phyloP scores from a whole-genome alignment of 2,113 vertebrate genomes.

The Theristicus caerulescens region DNA sequence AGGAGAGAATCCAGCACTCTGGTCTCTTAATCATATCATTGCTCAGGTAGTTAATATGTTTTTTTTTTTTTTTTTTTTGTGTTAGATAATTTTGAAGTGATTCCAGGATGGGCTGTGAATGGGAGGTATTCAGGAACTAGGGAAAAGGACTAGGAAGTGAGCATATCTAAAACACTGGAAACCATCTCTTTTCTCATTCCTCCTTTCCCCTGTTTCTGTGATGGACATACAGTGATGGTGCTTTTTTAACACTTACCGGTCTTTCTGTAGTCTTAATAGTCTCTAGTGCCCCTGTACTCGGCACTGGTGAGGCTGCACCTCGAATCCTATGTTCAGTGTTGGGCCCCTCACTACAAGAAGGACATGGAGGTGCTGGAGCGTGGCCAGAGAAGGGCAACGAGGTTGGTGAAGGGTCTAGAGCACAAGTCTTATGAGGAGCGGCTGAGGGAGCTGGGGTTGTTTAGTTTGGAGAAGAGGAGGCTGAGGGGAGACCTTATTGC shows the following conservation, averaged over 20 bases:
- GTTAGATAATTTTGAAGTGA: neutral
- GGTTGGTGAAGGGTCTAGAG: no score
- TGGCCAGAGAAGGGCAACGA: no score
- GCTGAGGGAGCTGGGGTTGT: no score
- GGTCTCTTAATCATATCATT: neutral
- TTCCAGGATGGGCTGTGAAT: neutral
- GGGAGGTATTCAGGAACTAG: neutral
- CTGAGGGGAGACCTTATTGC: no score
- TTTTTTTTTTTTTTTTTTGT: no score
- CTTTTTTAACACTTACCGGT: neutral
- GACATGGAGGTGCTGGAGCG: no score
- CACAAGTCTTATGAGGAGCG: no score
- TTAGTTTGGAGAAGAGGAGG: no score
- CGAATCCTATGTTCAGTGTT: no score
- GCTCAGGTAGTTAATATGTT: neutral
- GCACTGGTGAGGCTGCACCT: no score
- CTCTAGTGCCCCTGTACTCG: neutral
- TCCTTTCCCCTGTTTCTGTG: neutral
- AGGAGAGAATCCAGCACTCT: neutral
- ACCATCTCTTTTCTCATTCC: neutral
- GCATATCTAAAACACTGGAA: neutral
- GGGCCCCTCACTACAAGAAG: no score
- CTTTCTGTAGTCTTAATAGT: neutral
- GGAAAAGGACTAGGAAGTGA: neutral
- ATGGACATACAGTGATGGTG: neutral